Conservation (phyloP, 2,888 invertebrate genomes). For the Ophioninae sp. region DNA sequence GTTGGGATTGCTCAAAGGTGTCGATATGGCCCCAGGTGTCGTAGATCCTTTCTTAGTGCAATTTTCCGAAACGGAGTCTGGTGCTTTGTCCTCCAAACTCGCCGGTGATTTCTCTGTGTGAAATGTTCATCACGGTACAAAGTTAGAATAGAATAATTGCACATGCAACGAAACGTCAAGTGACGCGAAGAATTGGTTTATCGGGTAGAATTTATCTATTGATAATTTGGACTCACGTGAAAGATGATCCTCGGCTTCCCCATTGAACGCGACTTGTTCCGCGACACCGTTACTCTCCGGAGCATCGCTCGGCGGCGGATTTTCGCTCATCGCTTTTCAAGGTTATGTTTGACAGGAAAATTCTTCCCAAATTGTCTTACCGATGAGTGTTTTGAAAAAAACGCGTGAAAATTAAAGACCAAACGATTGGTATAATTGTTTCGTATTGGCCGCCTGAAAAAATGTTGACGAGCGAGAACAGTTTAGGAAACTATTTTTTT, state of each 20-base stretch:
- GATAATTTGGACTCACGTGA: conserved; percentile 65
- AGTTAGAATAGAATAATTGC: background rate
- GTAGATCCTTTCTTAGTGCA: conserved; percentile 69
- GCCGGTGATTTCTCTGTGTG: conserved; percentile 69
- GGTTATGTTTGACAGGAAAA: conserved; percentile 9
- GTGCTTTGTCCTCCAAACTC: conserved; percentile 74
- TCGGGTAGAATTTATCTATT: background rate
- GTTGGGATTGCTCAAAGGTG: conserved; percentile 80
- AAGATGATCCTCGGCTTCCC: conserved; percentile 74
- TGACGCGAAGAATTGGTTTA: background rate
- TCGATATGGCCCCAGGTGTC: conserved; percentile 66
- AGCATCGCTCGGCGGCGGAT: conserved; percentile 65
- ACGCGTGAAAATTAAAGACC: background rate
- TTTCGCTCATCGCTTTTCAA: conserved; percentile 70
- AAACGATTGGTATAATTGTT: background rate
- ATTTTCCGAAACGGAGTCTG: conserved; percentile 72
- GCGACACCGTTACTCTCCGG: conserved; percentile 71
- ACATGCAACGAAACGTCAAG: background rate
- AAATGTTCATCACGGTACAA: background rate
- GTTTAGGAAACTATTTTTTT: background rate
- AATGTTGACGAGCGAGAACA: background rate
- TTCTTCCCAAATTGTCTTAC: background rate
- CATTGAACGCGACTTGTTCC: conserved; percentile 73
- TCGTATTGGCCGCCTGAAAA: background rate
- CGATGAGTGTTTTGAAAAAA: background rate